Conservation (phyloP, 2,797 vertebrate genomes). For the Enteromius anoplus region DNA sequence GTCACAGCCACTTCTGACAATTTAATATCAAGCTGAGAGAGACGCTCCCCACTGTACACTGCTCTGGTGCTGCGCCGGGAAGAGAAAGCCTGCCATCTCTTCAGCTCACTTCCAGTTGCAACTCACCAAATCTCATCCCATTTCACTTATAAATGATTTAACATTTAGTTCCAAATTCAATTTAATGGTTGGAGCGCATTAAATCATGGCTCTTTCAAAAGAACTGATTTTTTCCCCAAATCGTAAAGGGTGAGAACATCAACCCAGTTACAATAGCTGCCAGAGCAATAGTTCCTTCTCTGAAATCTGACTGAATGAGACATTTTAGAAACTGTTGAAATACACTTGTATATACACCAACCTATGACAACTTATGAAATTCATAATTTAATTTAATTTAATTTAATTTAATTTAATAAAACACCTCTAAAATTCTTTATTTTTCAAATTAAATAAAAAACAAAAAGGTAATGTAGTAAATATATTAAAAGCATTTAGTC, state of each 20-base stretch:
- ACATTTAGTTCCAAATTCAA: not conserved
- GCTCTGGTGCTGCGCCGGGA: slow-evolving; percentile 40
- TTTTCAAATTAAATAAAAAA: not conserved
- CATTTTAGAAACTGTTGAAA: not conserved
- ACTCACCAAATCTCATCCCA: slow-evolving; percentile 12
- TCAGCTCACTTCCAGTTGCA: slow-evolving; percentile 23
- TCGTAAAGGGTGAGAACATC: not conserved
- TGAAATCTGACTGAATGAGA: not conserved
- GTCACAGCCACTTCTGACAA: slow-evolving; percentile 81
- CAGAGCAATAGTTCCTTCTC: not conserved
- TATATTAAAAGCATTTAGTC: not conserved
- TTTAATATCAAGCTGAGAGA: slow-evolving; percentile 78
- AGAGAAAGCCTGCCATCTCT: slow-evolving; percentile 38
- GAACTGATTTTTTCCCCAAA: not conserved
- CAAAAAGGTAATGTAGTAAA: not conserved
- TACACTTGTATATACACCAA: not conserved
- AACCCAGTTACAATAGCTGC: not conserved
- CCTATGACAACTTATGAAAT: too few species aligned
- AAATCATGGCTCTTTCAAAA: slow-evolving; percentile 1
- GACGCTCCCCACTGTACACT: slow-evolving; percentile 50
- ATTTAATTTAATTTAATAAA: too few species aligned
- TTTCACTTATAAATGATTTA: slow-evolving; percentile 22
- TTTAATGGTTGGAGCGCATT: slow-evolving; percentile 2
- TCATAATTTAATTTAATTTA: too few species aligned
- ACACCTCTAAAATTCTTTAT: not conserved